phyloP scores from a whole-genome alignment of 2,888 invertebrate genomes.

The Aplocera efformata region DNA sequence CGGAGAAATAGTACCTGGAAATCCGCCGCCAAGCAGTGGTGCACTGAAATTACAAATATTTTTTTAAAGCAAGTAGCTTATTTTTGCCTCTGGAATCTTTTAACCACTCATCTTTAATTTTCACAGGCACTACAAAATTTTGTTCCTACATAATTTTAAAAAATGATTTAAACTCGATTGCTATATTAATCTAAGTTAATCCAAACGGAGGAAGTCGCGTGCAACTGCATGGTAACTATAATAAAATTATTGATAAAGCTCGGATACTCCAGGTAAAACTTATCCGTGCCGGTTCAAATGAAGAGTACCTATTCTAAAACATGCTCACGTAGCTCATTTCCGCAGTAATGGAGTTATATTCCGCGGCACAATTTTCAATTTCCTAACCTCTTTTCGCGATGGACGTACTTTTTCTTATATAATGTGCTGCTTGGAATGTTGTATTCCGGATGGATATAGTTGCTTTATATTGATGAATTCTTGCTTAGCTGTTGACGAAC shows the following conservation, averaged over 20 bases:
- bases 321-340: slow-evolving; percentile 76
- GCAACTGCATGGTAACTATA: not conserved
- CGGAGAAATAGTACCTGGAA: no score
- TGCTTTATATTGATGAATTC: not conserved
- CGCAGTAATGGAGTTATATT: slow-evolving; percentile 75
- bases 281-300: slow-evolving; percentile 30
- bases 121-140: no score
- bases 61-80: no score
- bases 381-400: slow-evolving; percentile 68
- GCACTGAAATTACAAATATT: no score
- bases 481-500: slow-evolving; percentile 8
- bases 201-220: not conserved
- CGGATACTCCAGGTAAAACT: slow-evolving; percentile 29
- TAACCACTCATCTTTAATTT: no score
- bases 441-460: slow-evolving; percentile 30
- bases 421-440: slow-evolving; percentile 43
- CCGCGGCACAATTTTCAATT: slow-evolving; percentile 77
- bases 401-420: slow-evolving; percentile 45
- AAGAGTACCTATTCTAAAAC: slow-evolving; percentile 55
- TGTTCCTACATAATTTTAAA: no score
- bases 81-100: no score
- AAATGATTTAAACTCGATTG: no score
- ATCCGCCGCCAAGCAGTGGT: no score
- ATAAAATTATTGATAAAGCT: slow-evolving; percentile 20
- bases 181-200: slow-evolving; percentile 5